Evolutionary conservation across 2,797 vertebrate species (phyloP).

Genomic region (Holocentrus rufus): DNA sequence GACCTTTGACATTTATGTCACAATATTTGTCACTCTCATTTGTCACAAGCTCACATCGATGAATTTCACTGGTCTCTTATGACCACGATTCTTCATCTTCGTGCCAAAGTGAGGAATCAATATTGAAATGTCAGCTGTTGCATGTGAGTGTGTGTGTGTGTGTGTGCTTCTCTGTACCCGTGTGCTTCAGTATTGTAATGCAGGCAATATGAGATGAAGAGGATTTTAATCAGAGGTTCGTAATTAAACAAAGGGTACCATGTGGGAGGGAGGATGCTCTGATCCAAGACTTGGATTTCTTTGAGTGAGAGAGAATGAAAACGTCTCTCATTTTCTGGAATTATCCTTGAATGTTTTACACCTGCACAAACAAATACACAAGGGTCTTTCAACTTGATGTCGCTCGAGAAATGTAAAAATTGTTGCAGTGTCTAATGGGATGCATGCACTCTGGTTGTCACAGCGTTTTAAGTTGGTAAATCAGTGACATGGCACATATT

Average conservation of each 20-base stretch:
- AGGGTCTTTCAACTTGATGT: neutral
- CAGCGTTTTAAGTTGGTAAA: conserved; percentile 11
- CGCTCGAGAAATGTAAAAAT: neutral
- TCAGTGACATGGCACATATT: conserved; percentile 1
- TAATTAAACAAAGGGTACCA: conserved; percentile 52
- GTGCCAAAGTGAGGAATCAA: conserved; percentile 53
- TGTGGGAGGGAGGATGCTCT: conserved; percentile 27
- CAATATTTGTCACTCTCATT: conserved; percentile 69
- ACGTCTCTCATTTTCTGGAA: conserved; percentile 12
- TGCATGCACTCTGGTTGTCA: neutral
- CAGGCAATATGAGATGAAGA: conserved; percentile 19
- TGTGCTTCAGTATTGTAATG: conserved; percentile 21
- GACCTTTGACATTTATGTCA: conserved; percentile 70
- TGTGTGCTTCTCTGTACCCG: conserved; percentile 1
- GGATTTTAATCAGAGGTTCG: conserved; percentile 59
- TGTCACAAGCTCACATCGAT: conserved; percentile 63
- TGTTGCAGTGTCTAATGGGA: neutral
- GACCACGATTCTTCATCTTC: conserved; percentile 29
- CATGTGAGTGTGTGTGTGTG: neutral
- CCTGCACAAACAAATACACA: conserved; percentile 9
- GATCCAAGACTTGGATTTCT: conserved; percentile 6
- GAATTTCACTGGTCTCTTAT: conserved; percentile 44
- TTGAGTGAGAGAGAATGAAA: conserved; percentile 6
- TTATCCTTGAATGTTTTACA: conserved; percentile 7
- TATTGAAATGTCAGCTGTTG: conserved; percentile 70